Evolutionary conservation across 2,797 vertebrate genomes (phyloP).

Genomic region (Nannoperca australis): DNA sequence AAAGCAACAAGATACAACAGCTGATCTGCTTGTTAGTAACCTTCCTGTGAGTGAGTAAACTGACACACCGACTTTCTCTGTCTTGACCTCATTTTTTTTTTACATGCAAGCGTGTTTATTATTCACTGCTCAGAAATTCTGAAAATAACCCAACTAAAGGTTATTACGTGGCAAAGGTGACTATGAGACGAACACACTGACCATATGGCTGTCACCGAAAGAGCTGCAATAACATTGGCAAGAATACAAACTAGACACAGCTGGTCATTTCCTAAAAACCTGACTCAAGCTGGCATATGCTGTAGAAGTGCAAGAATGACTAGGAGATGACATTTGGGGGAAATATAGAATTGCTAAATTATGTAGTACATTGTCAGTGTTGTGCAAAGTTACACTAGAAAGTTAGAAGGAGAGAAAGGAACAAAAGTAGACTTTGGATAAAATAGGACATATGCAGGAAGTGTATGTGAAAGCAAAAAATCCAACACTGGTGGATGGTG

Average conservation of each 20-base stretch:
- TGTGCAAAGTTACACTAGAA: not conserved
- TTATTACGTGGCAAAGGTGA: slow-evolving; percentile 63
- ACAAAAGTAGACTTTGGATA: not conserved
- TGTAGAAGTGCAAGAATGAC: slow-evolving; percentile 3
- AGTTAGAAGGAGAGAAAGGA: not conserved
- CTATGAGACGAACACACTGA: slow-evolving; percentile 49
- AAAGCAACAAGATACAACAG: slow-evolving; percentile 8
- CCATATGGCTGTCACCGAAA: slow-evolving; percentile 75
- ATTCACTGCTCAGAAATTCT: slow-evolving; percentile 41
- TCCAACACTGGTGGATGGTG: not conserved
- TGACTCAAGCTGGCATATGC: slow-evolving; percentile 20
- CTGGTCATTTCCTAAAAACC: slow-evolving; percentile 44
- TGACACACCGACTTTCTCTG: slow-evolving; percentile 35
- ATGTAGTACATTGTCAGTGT: not conserved
- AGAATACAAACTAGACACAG: slow-evolving; percentile 55
- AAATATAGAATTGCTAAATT: not conserved
- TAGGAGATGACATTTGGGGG: not conserved
- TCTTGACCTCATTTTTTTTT: slow-evolving; percentile 11
- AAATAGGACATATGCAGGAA: not conserved
- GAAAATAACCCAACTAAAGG: slow-evolving; percentile 58
- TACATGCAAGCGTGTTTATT: slow-evolving; percentile 23
- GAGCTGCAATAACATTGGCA: slow-evolving; percentile 55
- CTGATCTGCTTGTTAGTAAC: slow-evolving; percentile 21
- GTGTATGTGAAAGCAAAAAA: not conserved
- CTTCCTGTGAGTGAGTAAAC: slow-evolving; percentile 22